Conservation (phyloP, 2,888 invertebrate species). For the Agapostemon virescens region DNA sequence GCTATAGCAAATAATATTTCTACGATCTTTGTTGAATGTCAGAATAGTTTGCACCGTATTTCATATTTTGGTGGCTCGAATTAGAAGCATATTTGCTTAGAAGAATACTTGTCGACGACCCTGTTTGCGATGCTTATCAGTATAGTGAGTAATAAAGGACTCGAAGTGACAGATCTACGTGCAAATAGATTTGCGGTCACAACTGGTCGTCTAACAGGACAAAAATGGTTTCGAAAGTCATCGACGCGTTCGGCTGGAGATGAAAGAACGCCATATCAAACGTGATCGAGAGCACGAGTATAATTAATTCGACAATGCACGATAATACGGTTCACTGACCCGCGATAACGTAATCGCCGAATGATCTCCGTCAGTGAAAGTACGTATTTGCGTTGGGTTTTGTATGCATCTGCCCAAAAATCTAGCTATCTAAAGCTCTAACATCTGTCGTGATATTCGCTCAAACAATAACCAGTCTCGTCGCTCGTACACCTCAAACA, state of each 20-base stretch:
- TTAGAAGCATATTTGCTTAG: too few relatives aligned
- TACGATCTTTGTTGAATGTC: too few relatives aligned
- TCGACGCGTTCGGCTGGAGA: not conserved
- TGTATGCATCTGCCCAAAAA: not conserved
- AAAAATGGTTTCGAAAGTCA: not conserved
- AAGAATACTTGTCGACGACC: too few relatives aligned
- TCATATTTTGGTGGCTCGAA: too few relatives aligned
- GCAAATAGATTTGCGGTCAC: not conserved
- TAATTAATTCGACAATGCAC: conserved; percentile 3
- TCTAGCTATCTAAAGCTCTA: not conserved
- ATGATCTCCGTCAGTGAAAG: not conserved
- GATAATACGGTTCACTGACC: conserved; percentile 12
- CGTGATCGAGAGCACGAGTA: not conserved
- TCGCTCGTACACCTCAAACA: not conserved
- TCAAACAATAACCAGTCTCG: not conserved
- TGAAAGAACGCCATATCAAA: not conserved
- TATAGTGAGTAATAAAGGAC: not conserved
- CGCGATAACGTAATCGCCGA: conserved; percentile 7
- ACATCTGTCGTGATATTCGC: conserved; percentile 2
- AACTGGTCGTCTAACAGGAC: not conserved
- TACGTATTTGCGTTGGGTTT: conserved; percentile 1
- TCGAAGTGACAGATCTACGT: not conserved
- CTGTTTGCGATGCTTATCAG: too few relatives aligned
- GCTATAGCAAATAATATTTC: too few relatives aligned
- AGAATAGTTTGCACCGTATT: too few relatives aligned